Base-by-base conservation (phyloP, 2,888 invertebrate genomes). In the Chloroclysta siterata region DNA sequence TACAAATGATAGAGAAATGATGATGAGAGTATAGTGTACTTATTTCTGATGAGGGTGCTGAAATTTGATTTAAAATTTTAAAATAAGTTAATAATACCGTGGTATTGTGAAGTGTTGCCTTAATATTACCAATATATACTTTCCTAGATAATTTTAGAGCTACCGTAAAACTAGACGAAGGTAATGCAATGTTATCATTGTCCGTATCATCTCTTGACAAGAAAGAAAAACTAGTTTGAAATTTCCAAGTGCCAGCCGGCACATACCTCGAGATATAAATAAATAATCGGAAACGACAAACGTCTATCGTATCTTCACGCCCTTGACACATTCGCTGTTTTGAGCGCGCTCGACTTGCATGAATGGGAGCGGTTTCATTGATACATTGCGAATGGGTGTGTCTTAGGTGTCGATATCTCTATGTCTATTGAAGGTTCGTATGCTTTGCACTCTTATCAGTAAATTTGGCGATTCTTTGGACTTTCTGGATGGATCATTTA, bases 301-400 rank as follows among this genome's bases (percentile, higher is more conserved):
- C 73, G 81, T 78, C 79, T 80, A 71, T 80, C 80, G 77, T 84
- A 82, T 72, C 72, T 74, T 70, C 70, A 72, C 71, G 86, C 85
- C 85, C 85, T 85, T 85, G 84, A 48, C 71, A 77, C 79, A 77
- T 84, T 81, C 80, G 87, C 66, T 63, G 74, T 80, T 77, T 81
- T 82, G 80, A 77, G 77, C 80, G 81, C 84, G 69, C 82, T 72
- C 75, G 73, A 57, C 46, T 75, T 76, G 81, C 80, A 88, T 90
- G 90, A 90, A 90, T 90, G 89, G 81, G 77, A 81, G 74, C 80
- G 78, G 74, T 77, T 80, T 81, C 84, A 84, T 84, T 84, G 81
- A 88, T 84, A 78, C 72, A 64, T 74, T 67, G 76, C 70, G 67
- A 73, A 81, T 79, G 79, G 84, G 85, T 82, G 85, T 83, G 84